These are phyloP conservation scores for Ceyx melanurus DNA, from an alignment of 2,113 vertebrate species.

Conservation along the genomic window DNA sequence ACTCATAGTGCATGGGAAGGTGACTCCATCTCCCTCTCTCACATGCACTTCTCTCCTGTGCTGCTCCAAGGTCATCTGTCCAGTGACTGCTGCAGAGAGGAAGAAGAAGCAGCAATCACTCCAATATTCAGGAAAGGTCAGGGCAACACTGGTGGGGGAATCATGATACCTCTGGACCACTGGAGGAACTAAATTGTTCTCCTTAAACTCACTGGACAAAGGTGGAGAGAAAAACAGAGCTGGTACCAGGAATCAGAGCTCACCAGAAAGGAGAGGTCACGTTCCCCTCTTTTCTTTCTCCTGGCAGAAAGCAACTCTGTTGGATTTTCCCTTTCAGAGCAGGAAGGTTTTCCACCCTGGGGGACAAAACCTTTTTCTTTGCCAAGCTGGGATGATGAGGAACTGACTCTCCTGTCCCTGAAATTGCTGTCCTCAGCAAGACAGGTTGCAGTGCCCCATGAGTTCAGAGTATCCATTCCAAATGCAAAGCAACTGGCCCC, in stretches of 20 bases:
- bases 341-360: neutral
- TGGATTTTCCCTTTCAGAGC: no score
- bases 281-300: neutral
- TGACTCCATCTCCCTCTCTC: accelerated
- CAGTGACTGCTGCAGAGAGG: no score
- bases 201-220: neutral
- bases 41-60: accelerated
- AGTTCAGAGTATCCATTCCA: neutral
- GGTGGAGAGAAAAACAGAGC: neutral
- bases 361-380: no score
- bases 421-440: neutral
- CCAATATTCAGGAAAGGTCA: no score
- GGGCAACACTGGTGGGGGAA: no score
- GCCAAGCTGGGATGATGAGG: no score
- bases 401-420: no score
- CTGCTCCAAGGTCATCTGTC: neutral
- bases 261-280: accelerated
- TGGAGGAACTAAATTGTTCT: neutral
- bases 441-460: neutral
- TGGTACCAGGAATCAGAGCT: neutral
- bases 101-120: no score
- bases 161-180: neutral
- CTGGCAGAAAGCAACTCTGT: neutral
- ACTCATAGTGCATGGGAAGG: neutral
- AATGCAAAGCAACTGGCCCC: neutral